phyloP scores from a whole-genome alignment of 2,797 vertebrate species.

The Halcyon smyrnensis region DNA sequence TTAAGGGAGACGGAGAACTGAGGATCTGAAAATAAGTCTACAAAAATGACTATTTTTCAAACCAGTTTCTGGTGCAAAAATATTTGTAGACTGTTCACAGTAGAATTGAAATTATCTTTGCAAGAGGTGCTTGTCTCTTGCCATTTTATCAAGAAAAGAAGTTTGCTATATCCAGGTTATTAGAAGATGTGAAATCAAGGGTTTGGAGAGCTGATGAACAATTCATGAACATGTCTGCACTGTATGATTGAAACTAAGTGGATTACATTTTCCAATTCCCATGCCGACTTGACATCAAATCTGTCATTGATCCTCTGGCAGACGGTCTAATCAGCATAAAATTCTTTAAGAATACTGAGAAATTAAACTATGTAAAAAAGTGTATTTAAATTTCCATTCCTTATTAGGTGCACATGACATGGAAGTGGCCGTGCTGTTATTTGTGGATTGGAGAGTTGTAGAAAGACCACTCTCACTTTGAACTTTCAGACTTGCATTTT shows the following conservation, averaged over 20 bases:
- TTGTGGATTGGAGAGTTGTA: constrained; percentile 34
- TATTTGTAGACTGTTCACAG: background rate
- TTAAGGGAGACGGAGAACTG: background rate
- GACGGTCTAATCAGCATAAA: background rate
- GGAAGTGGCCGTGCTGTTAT: background rate
- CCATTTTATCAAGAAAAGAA: background rate
- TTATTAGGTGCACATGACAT: background rate
- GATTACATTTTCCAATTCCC: background rate
- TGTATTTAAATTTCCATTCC: constrained; percentile 2
- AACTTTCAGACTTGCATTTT: constrained; percentile 42
- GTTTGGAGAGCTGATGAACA: background rate
- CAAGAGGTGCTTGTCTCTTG: background rate
- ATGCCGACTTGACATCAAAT: background rate
- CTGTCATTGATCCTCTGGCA: background rate
- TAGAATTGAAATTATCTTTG: background rate
- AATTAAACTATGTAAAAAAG: background rate
- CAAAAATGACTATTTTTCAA: background rate
- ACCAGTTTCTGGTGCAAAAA: background rate
- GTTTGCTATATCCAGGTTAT: background rate
- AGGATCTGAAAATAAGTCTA: background rate
- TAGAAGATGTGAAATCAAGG: background rate
- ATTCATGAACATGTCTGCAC: background rate
- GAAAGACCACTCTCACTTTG: constrained; percentile 31
- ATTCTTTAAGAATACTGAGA: background rate
- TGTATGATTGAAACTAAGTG: background rate